Percentiles rank a stretch among this genome's conserved stretches.
Conservation (phyloP, 2,888 invertebrate genomes). For the Caenorhabditis sp. region DNA sequence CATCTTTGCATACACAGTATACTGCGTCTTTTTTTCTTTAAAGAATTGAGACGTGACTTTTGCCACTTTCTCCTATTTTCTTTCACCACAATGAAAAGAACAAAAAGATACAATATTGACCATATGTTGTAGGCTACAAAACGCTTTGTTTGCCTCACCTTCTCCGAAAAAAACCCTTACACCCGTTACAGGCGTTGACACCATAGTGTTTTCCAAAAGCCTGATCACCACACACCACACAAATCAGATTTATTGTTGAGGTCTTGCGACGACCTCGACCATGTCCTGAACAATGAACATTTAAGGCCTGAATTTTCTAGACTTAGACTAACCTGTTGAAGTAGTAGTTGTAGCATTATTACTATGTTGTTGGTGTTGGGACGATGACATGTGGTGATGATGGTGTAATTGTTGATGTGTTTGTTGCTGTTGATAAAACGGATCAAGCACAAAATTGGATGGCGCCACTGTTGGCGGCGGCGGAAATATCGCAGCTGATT, state of each 20-base stretch:
- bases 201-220: constrained; percentile 62
- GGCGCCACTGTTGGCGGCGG: constrained; percentile 3
- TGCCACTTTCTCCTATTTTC: neutral
- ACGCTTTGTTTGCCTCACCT: constrained; percentile 16
- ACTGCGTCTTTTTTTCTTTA: too few relatives aligned
- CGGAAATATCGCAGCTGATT: constrained; percentile 25
- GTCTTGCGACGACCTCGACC: constrained; percentile 50
- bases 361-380: neutral
- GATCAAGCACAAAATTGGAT: neutral
- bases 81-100: neutral
- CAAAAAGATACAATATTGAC: neutral
- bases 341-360: neutral
- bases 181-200: constrained; percentile 66
- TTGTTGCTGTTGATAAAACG: neutral
- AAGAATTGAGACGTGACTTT: too few relatives aligned
- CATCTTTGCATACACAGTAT: neutral
- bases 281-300: constrained; percentile 13
- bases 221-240: constrained; percentile 66
- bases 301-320: too few relatives aligned
- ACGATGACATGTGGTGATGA: neutral
- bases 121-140: neutral
- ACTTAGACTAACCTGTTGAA: too few relatives aligned
- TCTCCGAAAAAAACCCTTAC: constrained; percentile 62
- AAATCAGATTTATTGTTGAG: constrained; percentile 46
- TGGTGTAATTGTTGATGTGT: neutral